phyloP scores from a whole-genome alignment of 1,140 invertebrate genomes.

The Eupeodes corollae region DNA sequence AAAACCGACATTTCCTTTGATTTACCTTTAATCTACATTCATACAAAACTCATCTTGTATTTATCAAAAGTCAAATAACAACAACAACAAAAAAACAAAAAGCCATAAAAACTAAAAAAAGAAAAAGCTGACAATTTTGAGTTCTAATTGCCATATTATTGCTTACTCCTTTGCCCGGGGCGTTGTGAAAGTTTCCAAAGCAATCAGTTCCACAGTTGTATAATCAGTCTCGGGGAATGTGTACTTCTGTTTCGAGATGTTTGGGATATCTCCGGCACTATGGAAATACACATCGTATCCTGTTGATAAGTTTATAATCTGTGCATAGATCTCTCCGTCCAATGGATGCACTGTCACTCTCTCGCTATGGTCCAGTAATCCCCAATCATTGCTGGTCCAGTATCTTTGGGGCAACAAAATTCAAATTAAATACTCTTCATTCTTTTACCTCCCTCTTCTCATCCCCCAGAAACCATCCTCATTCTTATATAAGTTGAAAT shows the following conservation, averaged over 20 bases:
- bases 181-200: slow-evolving; percentile 35
- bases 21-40: slow-evolving; percentile 42
- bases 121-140: background rate
- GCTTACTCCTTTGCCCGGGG: slow-evolving; percentile 30
- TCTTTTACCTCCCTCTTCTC: too few relatives aligned
- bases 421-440: background rate
- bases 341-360: slow-evolving; percentile 53
- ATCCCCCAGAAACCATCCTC: too few relatives aligned
- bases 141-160: background rate
- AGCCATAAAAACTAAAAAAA: background rate
- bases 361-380: slow-evolving; percentile 38
- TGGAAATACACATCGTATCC: slow-evolving; percentile 49
- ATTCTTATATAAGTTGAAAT: too few relatives aligned
- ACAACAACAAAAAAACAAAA: background rate
- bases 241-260: slow-evolving; percentile 42
- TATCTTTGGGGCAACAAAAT: slow-evolving; percentile 36
- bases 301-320: slow-evolving; percentile 54
- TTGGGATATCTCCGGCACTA: slow-evolving; percentile 45
- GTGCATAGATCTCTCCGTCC: slow-evolving; percentile 56
- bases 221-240: slow-evolving; percentile 38
- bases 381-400: slow-evolving; percentile 43
- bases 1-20: slow-evolving; percentile 52
- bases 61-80: background rate
- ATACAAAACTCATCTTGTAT: too few relatives aligned
- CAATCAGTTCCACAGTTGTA: slow-evolving; percentile 33